Conservation (phyloP, 2,113 vertebrate genomes). For the Nothoprocta pentlandii region DNA sequence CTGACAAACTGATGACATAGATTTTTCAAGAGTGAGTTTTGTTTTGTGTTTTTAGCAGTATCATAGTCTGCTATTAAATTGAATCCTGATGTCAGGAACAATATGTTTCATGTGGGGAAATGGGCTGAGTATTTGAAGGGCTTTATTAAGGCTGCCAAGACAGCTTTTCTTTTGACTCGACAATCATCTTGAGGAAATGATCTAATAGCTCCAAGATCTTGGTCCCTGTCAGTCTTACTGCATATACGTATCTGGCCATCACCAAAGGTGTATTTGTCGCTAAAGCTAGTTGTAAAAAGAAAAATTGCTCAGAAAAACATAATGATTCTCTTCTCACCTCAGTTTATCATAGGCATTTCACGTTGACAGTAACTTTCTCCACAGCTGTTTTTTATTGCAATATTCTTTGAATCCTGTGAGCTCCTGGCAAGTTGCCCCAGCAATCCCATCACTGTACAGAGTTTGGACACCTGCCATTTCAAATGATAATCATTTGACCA, state of each 20-base stretch:
- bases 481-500: neutral
- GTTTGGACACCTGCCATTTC: neutral
- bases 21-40: neutral
- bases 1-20: conserved; percentile 13
- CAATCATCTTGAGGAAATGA: neutral
- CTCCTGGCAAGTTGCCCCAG: neutral
- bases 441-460: neutral
- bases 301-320: neutral
- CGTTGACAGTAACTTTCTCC: neutral
- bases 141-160: neutral
- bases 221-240: neutral
- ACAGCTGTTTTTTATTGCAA: conserved; percentile 5
- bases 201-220: neutral
- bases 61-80: neutral
- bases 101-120: conserved; percentile 18
- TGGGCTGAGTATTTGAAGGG: neutral
- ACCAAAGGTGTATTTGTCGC: neutral
- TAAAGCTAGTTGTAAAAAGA: neutral
- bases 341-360: neutral
- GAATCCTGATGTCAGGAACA: conserved; percentile 13
- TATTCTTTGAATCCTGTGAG: neutral
- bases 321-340: neutral
- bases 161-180: neutral
- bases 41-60: neutral
- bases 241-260: neutral